Conservation (phyloP, 2,797 vertebrate species). For the Nyctalus aviator region DNA sequence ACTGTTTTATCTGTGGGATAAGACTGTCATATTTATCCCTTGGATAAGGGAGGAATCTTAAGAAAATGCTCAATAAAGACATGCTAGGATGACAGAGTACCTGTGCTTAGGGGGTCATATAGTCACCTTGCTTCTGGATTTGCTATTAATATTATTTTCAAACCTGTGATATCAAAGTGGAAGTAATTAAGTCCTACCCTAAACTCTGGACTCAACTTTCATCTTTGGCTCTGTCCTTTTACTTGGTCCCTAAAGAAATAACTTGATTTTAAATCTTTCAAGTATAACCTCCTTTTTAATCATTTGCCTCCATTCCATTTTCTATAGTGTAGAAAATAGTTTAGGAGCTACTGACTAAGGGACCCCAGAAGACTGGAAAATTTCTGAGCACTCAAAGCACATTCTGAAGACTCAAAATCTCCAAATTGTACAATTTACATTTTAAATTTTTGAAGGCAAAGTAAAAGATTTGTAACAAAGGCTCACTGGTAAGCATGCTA, state of each 20-base stretch:
- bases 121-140: background rate
- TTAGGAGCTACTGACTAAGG: constrained; percentile 59
- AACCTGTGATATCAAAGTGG: constrained; percentile 1
- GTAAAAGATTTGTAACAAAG: constrained; percentile 26
- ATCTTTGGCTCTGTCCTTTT: background rate
- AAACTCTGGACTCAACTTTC: constrained; percentile 20
- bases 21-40: background rate
- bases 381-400: constrained; percentile 67
- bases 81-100: background rate
- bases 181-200: background rate
- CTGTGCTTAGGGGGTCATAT: background rate
- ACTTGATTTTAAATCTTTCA: constrained; percentile 9
- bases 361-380: constrained; percentile 76
- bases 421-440: constrained; percentile 6
- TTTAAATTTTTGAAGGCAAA: background rate
- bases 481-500: background rate
- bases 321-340: background rate
- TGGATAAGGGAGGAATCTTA: background rate
- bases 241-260: constrained; percentile 23
- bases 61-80: background rate
- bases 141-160: background rate
- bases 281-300: background rate
- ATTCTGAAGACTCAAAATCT: background rate
- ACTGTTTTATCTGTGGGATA: background rate
- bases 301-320: background rate